Conservation (phyloP, 2,113 vertebrate species). For the Apeltes quadracus region DNA sequence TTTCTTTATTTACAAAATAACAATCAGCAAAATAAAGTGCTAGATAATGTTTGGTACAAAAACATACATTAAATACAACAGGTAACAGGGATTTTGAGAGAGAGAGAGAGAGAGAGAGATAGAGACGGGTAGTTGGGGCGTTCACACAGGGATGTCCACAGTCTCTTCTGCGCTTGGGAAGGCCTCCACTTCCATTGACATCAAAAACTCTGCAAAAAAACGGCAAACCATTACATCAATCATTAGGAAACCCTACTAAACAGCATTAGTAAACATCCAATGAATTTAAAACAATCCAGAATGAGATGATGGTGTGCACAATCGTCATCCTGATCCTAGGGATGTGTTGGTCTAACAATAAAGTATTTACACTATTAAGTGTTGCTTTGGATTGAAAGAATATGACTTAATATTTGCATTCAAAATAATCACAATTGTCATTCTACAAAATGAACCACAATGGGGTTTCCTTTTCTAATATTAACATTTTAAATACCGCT, state of each 20-base stretch:
- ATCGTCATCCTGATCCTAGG: background rate
- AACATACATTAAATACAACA: slow-evolving; percentile 6
- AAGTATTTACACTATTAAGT: background rate
- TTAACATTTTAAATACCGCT: background rate
- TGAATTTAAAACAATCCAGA: too few relatives aligned
- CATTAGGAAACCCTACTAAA: too few relatives aligned
- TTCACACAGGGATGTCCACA: slow-evolving; percentile 57
- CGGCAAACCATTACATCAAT: background rate
- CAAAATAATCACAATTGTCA: too few relatives aligned
- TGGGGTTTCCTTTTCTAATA: background rate
- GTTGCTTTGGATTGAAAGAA: background rate
- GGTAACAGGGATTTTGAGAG: too few relatives aligned
- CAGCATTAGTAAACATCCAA: too few relatives aligned
- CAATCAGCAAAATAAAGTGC: slow-evolving; percentile 14
- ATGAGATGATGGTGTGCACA: too few relatives aligned
- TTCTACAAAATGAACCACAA: background rate
- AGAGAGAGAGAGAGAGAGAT: background rate
- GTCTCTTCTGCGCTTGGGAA: slow-evolving; percentile 64
- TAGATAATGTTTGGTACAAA: slow-evolving; percentile 27
- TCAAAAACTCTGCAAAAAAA: slow-evolving; percentile 63
- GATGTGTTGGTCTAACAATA: background rate
- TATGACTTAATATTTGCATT: background rate
- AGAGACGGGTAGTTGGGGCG: background rate
- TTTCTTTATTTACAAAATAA: slow-evolving; percentile 56
- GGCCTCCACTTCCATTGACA: slow-evolving; percentile 73